phyloP scores from a whole-genome alignment of 2,888 invertebrate genomes.

The Xylocampa areola region DNA sequence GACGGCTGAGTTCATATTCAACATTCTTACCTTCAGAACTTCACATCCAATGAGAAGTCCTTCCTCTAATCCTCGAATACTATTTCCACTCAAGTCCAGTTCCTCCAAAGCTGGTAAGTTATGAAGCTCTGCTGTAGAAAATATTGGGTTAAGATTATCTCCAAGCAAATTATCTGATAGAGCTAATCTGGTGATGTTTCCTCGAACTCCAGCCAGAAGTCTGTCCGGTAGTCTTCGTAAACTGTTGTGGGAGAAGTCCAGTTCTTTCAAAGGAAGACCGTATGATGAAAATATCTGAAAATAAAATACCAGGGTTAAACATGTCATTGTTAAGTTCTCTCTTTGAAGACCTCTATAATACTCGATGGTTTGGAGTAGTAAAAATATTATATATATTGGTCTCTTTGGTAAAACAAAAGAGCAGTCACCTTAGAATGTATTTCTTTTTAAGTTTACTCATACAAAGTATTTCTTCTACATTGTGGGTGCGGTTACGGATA shows the following conservation, averaged over 20 bases:
- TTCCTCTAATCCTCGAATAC: conserved; percentile 95
- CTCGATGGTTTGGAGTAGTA: too few species aligned
- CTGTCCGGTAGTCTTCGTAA: conserved; percentile 94
- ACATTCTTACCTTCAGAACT: conserved; percentile 90
- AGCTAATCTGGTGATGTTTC: conserved; percentile 92
- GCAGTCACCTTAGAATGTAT: too few species aligned
- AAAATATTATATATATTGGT: too few species aligned
- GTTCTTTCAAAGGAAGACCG: conserved; percentile 92
- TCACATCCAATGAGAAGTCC: conserved; percentile 95
- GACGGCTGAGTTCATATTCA: too few species aligned
- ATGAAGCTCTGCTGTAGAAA: conserved; percentile 95
- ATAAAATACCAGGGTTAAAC: conserved; percentile 8
- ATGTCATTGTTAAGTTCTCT: too few species aligned
- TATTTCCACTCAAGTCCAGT: conserved; percentile 95
- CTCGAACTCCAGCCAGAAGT: conserved; percentile 91
- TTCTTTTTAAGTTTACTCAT: too few species aligned
- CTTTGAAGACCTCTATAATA: too few species aligned
- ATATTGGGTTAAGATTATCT: conserved; percentile 96
- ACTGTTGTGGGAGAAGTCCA: conserved; percentile 96
- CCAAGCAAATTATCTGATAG: conserved; percentile 96
- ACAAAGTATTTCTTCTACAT: too few species aligned
- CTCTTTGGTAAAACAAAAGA: too few species aligned
- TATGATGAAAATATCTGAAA: conserved; percentile 92
- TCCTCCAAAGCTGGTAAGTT: conserved; percentile 92
- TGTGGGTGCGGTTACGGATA: too few species aligned